A percentile compares a stretch with the other conserved stretches of the same genome.
Conservation (phyloP, 2,797 vertebrate species). For the Odontamblyopus lacepedii region DNA sequence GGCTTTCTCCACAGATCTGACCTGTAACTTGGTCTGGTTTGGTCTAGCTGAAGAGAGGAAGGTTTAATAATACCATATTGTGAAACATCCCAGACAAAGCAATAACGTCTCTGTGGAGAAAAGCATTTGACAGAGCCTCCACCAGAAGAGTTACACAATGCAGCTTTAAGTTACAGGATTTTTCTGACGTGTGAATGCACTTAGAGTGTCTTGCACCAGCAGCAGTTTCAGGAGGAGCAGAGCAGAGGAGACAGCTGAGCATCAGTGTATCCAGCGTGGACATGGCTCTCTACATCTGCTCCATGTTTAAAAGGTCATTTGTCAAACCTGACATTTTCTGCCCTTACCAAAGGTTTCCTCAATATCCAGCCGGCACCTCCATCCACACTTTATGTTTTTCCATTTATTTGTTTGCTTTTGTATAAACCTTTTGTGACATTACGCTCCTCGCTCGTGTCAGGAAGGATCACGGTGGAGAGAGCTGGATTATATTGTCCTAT, state of each 20-base stretch:
- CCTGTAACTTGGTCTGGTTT: no score
- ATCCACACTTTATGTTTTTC: constrained; percentile 53
- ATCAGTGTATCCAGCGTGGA: constrained; percentile 64
- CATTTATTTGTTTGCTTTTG: constrained; percentile 68
- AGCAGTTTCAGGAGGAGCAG: constrained; percentile 42
- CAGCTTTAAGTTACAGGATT: no score
- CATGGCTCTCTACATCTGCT: constrained; percentile 76
- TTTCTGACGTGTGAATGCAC: no score
- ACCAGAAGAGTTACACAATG: no score
- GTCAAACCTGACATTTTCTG: constrained; percentile 79
- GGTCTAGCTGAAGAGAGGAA: no score
- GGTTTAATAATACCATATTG: no score
- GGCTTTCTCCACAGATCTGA: no score
- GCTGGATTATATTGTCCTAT: constrained; percentile 58
- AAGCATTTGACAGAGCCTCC: no score
- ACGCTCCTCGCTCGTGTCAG: constrained; percentile 58
- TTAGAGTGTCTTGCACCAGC: neutral
- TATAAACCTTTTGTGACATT: constrained; percentile 72
- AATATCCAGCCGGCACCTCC: constrained; percentile 56
- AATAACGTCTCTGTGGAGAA: no score
- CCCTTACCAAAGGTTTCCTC: constrained; percentile 78
- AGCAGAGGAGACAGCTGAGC: constrained; percentile 54
- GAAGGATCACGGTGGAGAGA: constrained; percentile 45
- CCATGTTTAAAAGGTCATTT: constrained; percentile 80
- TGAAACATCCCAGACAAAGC: no score